Conservation (phyloP, 2,888 invertebrate species). For the Pollenia angustigena region DNA sequence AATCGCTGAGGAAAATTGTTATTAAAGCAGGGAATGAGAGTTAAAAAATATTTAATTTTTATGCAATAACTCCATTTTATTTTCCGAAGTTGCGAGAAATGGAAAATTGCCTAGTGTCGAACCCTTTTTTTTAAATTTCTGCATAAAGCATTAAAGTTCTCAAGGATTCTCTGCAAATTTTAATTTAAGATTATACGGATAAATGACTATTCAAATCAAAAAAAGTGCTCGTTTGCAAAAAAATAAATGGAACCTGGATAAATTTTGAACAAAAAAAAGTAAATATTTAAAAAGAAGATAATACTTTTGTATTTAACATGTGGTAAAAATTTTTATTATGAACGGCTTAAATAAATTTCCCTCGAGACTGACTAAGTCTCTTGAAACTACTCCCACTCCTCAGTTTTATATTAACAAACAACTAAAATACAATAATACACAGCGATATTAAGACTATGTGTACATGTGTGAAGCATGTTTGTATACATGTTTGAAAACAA, state of each 20-base stretch:
- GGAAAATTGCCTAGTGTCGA: no score
- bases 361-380: constrained; percentile 78
- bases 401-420: constrained; percentile 68
- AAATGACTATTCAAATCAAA: constrained; percentile 31
- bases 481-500: not conserved
- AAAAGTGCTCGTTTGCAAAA: constrained; percentile 44
- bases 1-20: not conserved
- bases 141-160: not conserved
- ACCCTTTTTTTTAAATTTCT: not conserved
- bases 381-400: constrained; percentile 73
- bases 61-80: no score
- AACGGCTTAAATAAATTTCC: constrained; percentile 84
- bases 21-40: not conserved
- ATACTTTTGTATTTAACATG: constrained; percentile 73
- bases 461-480: constrained; percentile 48
- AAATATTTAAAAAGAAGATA: constrained; percentile 16
- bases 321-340: constrained; percentile 81
- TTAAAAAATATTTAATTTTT: no score
- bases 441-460: constrained; percentile 30
- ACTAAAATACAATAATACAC: constrained; percentile 60
- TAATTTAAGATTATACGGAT: constrained; percentile 40
- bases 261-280: constrained; percentile 41
- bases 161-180: constrained; percentile 6
- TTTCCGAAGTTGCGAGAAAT: no score
- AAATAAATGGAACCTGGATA: constrained; percentile 17